Conservation (phyloP, 1,140 invertebrate genomes). For the Aphis gossypii region DNA sequence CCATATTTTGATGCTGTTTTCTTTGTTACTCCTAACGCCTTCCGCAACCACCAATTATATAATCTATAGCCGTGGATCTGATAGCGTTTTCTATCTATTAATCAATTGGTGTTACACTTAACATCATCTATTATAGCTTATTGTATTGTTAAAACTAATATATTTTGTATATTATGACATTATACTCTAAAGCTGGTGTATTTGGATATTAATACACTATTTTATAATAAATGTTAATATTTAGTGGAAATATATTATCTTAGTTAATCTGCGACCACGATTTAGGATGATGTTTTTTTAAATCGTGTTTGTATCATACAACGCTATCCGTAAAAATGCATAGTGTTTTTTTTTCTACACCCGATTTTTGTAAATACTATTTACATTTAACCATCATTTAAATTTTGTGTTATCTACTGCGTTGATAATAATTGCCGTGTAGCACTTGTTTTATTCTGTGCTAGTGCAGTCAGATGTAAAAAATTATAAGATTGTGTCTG, state of each 20-base stretch:
- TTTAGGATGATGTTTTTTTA: no score
- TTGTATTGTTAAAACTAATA: neutral
- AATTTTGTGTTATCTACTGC: neutral
- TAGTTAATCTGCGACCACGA: neutral
- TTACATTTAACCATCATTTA: neutral
- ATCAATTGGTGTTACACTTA: neutral
- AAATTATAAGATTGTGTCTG: neutral
- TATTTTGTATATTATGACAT: neutral
- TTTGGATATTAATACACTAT: neutral
- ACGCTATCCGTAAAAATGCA: neutral
- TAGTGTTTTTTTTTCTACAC: neutral
- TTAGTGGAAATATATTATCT: neutral
- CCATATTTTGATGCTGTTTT: no score
- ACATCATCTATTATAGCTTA: neutral
- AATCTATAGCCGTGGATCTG: neutral
- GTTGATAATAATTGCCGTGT: neutral
- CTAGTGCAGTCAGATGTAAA: neutral
- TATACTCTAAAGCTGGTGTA: neutral
- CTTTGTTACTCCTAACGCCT: no score
- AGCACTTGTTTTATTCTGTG: no score
- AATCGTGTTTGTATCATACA: no score
- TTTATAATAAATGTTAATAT: neutral
- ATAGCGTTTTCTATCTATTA: neutral
- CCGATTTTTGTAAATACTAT: neutral
- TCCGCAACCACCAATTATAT: neutral